These are phyloP conservation scores for Melanostoma mellinum DNA, from an alignment of 2,888 invertebrate species.

Conservation along the genomic window DNA sequence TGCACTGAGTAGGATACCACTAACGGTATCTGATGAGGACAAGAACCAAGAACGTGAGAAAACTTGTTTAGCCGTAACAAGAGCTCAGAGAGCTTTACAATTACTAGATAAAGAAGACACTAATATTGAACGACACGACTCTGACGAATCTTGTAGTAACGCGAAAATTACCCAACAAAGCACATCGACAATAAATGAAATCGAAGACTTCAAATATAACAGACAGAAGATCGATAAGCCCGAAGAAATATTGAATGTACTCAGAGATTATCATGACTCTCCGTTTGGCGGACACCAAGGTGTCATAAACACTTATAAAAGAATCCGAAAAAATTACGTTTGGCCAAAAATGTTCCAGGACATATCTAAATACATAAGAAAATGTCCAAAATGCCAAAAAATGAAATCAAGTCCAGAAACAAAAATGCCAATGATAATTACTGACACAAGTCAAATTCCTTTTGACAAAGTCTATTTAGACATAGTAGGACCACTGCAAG, in stretches of 20 bases:
- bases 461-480: neutral
- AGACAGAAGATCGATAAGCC: neutral
- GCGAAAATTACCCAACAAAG: neutral
- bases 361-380: neutral
- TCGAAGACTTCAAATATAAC: neutral
- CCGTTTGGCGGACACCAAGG: neutral
- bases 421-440: neutral
- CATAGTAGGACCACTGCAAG: neutral
- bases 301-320: neutral
- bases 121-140: no score
- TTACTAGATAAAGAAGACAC: no score
- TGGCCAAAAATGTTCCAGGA: neutral
- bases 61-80: no score
- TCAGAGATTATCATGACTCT: neutral
- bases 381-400: neutral
- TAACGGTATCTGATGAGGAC: no score
- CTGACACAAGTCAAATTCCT: neutral
- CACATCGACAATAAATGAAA: neutral
- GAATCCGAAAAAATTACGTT: neutral
- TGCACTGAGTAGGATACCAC: no score
- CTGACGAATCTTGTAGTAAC: no score
- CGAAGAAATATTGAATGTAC: neutral
- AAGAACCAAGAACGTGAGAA: no score
- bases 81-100: no score
- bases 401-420: neutral